phyloP scores from a whole-genome alignment of 2,888 invertebrate species.

The Lithophane ornitopus region DNA sequence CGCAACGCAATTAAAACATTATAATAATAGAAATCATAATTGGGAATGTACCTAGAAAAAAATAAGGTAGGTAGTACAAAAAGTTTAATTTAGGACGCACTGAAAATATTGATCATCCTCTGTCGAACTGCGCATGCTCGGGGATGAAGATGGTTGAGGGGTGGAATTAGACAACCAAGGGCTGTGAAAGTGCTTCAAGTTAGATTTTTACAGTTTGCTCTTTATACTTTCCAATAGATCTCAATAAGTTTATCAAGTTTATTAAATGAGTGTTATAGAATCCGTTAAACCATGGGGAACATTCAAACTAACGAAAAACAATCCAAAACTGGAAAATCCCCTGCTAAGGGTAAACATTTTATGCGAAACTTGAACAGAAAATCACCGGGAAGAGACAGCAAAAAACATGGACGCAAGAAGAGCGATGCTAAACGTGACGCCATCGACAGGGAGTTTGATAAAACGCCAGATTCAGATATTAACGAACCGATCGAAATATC shows the following conservation, averaged over 20 bases:
- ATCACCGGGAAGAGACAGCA: constrained; percentile 83
- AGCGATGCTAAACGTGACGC: constrained; percentile 81
- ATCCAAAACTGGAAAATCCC: constrained; percentile 89
- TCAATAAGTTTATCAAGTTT: constrained; percentile 44
- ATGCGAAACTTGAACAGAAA: constrained; percentile 88
- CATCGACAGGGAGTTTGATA: constrained; percentile 84
- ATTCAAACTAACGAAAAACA: constrained; percentile 89
- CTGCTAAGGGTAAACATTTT: constrained; percentile 90
- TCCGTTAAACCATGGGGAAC: constrained; percentile 87
- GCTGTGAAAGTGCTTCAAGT: constrained; percentile 77
- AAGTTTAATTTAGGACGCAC: constrained; percentile 52
- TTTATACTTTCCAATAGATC: constrained; percentile 21
- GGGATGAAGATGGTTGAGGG: constrained; percentile 48
- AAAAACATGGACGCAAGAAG: constrained; percentile 86
- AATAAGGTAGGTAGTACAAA: background rate
- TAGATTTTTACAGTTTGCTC: constrained; percentile 59
- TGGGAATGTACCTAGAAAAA: background rate
- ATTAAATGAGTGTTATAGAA: constrained; percentile 44
- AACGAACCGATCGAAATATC: constrained; percentile 85
- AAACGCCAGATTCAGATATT: constrained; percentile 89
- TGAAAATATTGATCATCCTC: constrained; percentile 70
- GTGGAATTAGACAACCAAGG: constrained; percentile 68
- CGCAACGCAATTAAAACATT: background rate
- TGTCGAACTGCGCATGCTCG: constrained; percentile 71
- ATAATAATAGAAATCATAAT: background rate